Percentiles rank a stretch among this genome's conserved stretches.
Conservation (phyloP, 2,888 invertebrate species). For the Plagiodera versicolora region DNA sequence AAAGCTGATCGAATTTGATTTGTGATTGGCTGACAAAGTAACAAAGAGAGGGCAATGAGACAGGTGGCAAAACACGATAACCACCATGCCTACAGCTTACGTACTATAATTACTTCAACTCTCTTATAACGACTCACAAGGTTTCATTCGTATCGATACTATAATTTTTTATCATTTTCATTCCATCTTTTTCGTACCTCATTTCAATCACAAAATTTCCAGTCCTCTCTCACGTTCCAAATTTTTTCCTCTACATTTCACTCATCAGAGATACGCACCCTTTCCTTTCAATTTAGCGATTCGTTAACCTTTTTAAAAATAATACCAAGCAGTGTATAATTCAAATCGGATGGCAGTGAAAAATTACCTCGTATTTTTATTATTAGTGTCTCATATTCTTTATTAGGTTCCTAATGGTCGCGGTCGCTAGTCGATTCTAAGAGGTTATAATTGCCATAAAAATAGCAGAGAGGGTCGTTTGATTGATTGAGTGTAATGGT, state of each 20-base stretch:
- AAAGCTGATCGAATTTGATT: too few species aligned
- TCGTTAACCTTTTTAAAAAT: constrained; percentile 24
- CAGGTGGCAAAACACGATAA: too few species aligned
- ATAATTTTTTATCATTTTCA: too few species aligned
- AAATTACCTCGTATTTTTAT: constrained; percentile 17
- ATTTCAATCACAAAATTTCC: too few species aligned
- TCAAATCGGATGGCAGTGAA: constrained; percentile 21
- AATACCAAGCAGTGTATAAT: constrained; percentile 17
- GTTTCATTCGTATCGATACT: too few species aligned
- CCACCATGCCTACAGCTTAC: too few species aligned
- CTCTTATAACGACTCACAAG: too few species aligned
- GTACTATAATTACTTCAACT: too few species aligned
- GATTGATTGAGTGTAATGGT: constrained; percentile 12
- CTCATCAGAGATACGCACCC: constrained; percentile 14
- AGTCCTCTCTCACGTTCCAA: neutral
- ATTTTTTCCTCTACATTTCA: constrained; percentile 4
- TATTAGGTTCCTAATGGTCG: constrained; percentile 19
- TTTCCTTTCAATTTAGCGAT: constrained; percentile 22
- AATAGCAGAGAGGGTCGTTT: constrained; percentile 6
- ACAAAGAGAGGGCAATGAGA: too few species aligned
- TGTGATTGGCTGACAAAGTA: too few species aligned
- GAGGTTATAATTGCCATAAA: constrained; percentile 17
- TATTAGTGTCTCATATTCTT: constrained; percentile 18
- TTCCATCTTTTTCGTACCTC: too few species aligned
- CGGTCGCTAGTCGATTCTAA: constrained; percentile 10